phyloP scores from a whole-genome alignment of 2,113 vertebrate genomes.

The Okapia johnstoni region DNA sequence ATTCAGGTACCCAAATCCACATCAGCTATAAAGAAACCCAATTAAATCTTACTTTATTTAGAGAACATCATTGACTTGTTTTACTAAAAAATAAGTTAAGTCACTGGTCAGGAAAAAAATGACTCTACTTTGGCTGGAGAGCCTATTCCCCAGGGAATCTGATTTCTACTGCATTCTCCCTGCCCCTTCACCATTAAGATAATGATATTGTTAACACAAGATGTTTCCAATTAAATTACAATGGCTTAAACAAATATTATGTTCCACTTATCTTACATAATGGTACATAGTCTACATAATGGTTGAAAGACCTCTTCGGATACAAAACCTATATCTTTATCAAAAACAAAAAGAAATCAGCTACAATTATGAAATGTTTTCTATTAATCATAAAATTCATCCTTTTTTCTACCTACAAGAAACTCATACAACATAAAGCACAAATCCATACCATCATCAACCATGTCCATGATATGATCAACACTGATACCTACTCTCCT shows the following conservation, averaged over 20 bases:
- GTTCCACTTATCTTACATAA: background rate
- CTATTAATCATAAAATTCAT: background rate
- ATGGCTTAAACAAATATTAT: background rate
- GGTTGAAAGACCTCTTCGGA: background rate
- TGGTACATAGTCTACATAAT: background rate
- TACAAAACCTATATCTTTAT: background rate
- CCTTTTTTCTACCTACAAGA: background rate
- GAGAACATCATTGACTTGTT: background rate
- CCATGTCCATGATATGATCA: background rate
- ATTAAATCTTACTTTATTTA: conserved; percentile 43
- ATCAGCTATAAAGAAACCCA: background rate
- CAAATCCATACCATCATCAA: background rate
- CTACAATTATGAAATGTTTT: background rate
- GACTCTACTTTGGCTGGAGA: background rate
- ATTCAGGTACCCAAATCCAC: background rate
- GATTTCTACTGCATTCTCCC: background rate
- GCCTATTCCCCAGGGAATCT: background rate
- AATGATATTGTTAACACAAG: background rate
- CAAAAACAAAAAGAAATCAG: background rate
- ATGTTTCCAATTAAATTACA: conserved; percentile 13
- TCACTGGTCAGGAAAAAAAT: background rate
- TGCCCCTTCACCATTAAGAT: background rate
- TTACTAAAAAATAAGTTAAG: conserved; percentile 7
- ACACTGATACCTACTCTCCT: background rate
- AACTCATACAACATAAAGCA: background rate